A percentile compares a stretch with the other conserved stretches of the same genome.
Conservation (phyloP, 2,113 vertebrate genomes). For the Platanista minor region DNA sequence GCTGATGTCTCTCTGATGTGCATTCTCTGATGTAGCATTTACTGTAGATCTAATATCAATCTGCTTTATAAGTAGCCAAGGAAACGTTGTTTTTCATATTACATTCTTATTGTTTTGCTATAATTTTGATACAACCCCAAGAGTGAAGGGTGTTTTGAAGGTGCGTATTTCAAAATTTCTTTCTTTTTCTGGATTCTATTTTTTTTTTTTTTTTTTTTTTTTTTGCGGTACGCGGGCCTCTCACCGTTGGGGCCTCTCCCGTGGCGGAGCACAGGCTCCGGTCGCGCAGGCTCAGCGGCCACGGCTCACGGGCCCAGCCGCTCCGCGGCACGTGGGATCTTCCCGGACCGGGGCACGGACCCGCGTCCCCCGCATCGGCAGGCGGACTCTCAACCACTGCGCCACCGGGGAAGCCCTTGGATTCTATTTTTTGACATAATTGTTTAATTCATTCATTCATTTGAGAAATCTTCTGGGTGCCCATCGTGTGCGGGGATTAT, state of each 20-base stretch:
- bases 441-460: background rate
- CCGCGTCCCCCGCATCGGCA: no score
- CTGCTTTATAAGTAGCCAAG: background rate
- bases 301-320: no score
- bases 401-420: no score
- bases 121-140: background rate
- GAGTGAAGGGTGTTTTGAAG: background rate
- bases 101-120: background rate
- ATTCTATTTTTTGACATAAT: background rate
- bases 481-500: no score
- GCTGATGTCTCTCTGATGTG: fast-evolving
- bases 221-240: no score
- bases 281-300: no score
- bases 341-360: no score
- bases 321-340: no score
- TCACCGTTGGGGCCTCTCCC: no score
- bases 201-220: background rate
- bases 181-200: background rate
- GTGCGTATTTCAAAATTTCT: background rate
- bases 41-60: fast-evolving
- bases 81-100: background rate
- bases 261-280: no score
- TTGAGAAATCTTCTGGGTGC: background rate
- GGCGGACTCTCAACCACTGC: no score
- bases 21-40: fast-evolving